A percentile compares a stretch with the other conserved stretches of the same genome.
These are phyloP conservation scores for Stenotaenia linearis DNA, from an alignment of 2,888 invertebrate genomes.

Conservation along the genomic window DNA sequence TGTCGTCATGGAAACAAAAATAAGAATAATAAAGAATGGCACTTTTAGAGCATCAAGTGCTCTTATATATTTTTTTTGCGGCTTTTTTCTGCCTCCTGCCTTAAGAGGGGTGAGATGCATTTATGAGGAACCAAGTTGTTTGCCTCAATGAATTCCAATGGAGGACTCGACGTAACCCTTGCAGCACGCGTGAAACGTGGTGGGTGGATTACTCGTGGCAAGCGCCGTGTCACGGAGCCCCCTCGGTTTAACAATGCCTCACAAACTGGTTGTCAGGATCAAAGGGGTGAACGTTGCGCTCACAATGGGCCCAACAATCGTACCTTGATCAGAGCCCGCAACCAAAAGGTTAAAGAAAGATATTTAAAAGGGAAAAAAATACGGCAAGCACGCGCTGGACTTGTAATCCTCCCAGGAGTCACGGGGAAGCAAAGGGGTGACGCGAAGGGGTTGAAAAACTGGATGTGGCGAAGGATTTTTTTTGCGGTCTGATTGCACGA, in stretches of 20 bases:
- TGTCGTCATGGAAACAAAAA: constrained; percentile 4
- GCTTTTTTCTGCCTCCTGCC: neutral
- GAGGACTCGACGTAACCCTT: neutral
- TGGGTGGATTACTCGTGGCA: constrained; percentile 9
- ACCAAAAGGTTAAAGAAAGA: neutral
- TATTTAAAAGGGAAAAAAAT: neutral
- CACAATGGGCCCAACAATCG: neutral
- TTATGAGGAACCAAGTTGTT: constrained; percentile 15
- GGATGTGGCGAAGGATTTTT: neutral
- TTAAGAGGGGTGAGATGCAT: neutral
- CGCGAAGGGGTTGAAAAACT: neutral
- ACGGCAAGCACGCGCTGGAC: neutral
- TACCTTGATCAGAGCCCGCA: neutral
- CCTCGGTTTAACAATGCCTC: neutral
- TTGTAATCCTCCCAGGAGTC: neutral
- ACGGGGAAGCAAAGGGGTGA: neutral
- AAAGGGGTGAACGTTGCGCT: neutral
- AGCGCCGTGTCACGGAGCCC: constrained; percentile 3
- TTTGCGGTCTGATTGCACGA: neutral
- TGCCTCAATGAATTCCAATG: constrained; percentile 19
- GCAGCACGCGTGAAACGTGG: constrained; percentile 9
- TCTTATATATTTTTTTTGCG: neutral
- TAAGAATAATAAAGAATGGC: constrained; percentile 11
- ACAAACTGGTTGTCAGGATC: constrained; percentile 1
- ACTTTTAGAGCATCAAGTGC: neutral